Evolutionary conservation across 2,113 vertebrate genomes (phyloP), one percentile per base, ranked within the genome.

Genomic region (Leptobrachium ailaonicum): DNA sequence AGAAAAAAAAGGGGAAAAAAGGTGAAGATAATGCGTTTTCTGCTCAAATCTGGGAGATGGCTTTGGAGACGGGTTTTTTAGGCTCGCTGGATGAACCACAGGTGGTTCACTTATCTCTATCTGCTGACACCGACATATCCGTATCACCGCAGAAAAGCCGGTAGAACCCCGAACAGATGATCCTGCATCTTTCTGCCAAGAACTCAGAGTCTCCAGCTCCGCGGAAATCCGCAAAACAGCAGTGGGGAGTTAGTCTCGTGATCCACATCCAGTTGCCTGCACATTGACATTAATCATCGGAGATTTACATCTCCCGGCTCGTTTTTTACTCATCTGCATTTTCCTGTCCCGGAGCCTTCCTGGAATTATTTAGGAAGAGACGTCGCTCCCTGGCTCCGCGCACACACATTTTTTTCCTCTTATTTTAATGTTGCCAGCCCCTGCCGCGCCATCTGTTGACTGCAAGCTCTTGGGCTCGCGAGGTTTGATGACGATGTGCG

Each of bases 241-340:
- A 3, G 41, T 41, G 13, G 40, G 2, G 66, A 68, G 41, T 42
- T 41, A 2, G 43, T 47, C 6, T 71, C 20, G 9, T 71, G 43
- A 71, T 71, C n/a, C 10, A 12, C 66, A 68, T 68, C 44, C 68
- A 47, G 44, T 71, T 47, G n/a, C n/a, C 44, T 47, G 44, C 13
- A 32, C 44, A 50, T 47, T 44, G 68, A 50, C 20, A 71, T 50
- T 71, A 71, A 71, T 71, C 44, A 50, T n/a, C 6, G 43, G 68
- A 2, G 0, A 32, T 42, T 2, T 0, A 0, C 63, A 6, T 54
- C 44, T 2, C 66, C 0, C 9, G 8, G 8, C 54, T 0, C 53
- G 4, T 45, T 12, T 41, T 0, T 10, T 6, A 70, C 6, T 9
- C 56, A 60, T 60, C 56, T 60, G 56, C 56, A 60, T 60, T 41